These are phyloP conservation scores for Saxidomus purpurata DNA, from an alignment of 1,140 invertebrate species.

Conservation along the genomic window DNA sequence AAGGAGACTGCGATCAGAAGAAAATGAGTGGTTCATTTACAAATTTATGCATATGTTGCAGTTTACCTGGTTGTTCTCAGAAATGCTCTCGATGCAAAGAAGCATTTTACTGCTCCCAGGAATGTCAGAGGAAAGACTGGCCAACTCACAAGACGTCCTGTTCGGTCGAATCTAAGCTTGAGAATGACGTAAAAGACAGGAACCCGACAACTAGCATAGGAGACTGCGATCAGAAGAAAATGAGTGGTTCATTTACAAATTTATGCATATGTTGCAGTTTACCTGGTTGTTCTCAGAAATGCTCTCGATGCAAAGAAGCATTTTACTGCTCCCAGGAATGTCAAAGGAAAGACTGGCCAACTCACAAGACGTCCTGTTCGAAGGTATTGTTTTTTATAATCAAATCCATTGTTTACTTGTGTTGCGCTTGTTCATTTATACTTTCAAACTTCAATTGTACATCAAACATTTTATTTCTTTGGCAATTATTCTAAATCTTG, in stretches of 20 bases:
- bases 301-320: slow-evolving; percentile 1
- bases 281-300: not conserved
- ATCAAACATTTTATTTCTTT: no score
- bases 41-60: not conserved
- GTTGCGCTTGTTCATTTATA: no score
- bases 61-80: not conserved
- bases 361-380: slow-evolving; percentile 9
- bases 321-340: slow-evolving; percentile 36
- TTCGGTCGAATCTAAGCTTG: no score
- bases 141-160: slow-evolving; percentile 33
- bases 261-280: not conserved
- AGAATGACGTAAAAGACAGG: not conserved
- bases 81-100: slow-evolving; percentile 28
- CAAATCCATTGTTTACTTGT: no score
- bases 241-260: not conserved
- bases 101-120: slow-evolving; percentile 6
- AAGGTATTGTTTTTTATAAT: slow-evolving; percentile 6
- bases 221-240: not conserved
- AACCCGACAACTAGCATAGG: not conserved
- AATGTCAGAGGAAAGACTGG: slow-evolving; percentile 43
- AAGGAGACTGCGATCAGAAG: not conserved
- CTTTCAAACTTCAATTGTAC: no score
- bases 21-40: not conserved
- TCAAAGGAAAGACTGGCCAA: slow-evolving; percentile 25
- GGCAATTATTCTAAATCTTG: no score